phyloP scores from a whole-genome alignment of 2,888 invertebrate genomes.

The Hirtodrosophila alboralis region DNA sequence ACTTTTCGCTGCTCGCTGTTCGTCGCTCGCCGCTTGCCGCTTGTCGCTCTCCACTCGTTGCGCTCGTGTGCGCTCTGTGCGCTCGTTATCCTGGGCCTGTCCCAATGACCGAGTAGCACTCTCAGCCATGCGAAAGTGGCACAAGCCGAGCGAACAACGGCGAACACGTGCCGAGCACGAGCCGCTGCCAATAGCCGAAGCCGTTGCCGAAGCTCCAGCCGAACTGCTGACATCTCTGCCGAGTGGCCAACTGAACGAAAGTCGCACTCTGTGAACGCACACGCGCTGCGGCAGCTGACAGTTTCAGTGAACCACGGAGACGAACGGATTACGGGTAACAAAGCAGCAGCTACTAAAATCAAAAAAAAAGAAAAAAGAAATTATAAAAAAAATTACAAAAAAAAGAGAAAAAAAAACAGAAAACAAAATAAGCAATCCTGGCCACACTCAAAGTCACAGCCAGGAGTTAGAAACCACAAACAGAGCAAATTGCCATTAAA shows the following conservation, averaged over 20 bases:
- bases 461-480: constrained; percentile 11
- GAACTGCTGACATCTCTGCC: constrained; percentile 9
- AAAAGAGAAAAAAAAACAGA: background rate
- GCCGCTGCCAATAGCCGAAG: constrained; percentile 20
- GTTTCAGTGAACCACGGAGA: constrained; percentile 85
- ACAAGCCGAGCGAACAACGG: constrained; percentile 40
- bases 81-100: constrained; percentile 70
- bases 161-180: constrained; percentile 20
- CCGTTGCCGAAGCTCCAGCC: background rate
- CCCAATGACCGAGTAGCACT: constrained; percentile 78
- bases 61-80: constrained; percentile 12
- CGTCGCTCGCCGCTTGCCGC: constrained; percentile 14
- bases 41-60: constrained; percentile 7
- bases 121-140: constrained; percentile 45
- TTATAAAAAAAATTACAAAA: constrained; percentile 4
- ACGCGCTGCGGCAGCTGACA: constrained; percentile 82
- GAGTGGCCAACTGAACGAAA: constrained; percentile 78
- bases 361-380: constrained; percentile 7
- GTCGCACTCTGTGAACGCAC: constrained; percentile 77
- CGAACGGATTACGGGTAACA: constrained; percentile 84
- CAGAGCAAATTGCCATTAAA: constrained; percentile 8
- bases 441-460: constrained; percentile 13
- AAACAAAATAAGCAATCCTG: constrained; percentile 1
- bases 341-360: constrained; percentile 44
- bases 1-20: constrained; percentile 3